phyloP scores from a whole-genome alignment of 2,113 vertebrate species.

The Tetrax tetrax region DNA sequence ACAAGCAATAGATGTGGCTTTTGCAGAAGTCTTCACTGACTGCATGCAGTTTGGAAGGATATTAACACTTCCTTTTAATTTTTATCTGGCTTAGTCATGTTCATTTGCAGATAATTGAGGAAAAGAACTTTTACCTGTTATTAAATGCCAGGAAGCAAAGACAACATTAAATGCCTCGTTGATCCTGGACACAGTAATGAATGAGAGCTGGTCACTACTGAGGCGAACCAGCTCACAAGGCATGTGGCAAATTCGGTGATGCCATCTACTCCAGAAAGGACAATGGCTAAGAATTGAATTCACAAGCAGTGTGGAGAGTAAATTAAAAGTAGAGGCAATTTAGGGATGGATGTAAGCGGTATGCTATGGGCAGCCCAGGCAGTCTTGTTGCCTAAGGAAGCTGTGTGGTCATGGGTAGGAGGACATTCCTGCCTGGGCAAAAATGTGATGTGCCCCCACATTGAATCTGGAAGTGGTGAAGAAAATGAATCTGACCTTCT shows the following conservation, averaged over 20 bases:
- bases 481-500: background rate
- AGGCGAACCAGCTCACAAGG: background rate
- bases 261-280: background rate
- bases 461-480: background rate
- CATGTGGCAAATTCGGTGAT: background rate
- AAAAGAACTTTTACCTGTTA: background rate
- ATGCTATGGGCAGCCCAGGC: background rate
- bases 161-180: background rate
- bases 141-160: background rate
- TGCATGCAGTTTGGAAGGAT: background rate
- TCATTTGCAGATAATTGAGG: background rate
- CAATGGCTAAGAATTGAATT: background rate
- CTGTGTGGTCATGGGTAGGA: background rate
- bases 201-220: background rate
- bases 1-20: background rate
- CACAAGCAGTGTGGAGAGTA: background rate
- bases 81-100: background rate
- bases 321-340: background rate
- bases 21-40: background rate
- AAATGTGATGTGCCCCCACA: background rate
- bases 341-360: background rate
- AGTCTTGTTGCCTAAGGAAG: background rate
- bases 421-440: background rate
- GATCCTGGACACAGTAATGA: background rate
- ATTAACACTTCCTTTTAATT: background rate